Evolutionary conservation across 2,888 invertebrate species (phyloP).

Genomic region (Hololepta plana): DNA sequence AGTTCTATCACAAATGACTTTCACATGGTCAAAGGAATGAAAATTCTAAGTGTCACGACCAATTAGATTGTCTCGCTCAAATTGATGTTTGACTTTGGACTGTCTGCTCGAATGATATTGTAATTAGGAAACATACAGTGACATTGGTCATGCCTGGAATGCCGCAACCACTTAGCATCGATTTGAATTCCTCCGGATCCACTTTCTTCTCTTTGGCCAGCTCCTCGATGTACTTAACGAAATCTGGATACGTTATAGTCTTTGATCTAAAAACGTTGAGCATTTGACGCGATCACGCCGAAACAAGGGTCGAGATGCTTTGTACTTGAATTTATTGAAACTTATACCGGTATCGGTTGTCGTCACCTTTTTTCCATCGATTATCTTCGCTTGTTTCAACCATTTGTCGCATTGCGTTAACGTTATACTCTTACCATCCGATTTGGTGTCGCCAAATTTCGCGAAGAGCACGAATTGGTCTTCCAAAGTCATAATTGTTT

Average conservation of each 20-base stretch:
- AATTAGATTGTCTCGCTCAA: no score
- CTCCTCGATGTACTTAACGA: conserved; percentile 55
- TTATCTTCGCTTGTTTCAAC: conserved; percentile 78
- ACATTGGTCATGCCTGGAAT: conserved; percentile 38
- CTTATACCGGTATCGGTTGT: conserved; percentile 81
- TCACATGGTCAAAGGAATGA: no score
- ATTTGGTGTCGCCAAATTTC: conserved; percentile 73
- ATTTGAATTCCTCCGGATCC: conserved; percentile 53
- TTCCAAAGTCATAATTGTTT: conserved; percentile 32
- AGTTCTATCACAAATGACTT: no score
- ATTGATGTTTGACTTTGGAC: no score
- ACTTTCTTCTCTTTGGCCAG: conserved; percentile 62
- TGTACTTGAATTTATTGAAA: conserved; percentile 72
- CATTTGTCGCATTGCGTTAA: conserved; percentile 86
- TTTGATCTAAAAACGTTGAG: conserved; percentile 14
- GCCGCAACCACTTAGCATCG: conserved; percentile 60
- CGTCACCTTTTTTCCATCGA: conserved; percentile 56
- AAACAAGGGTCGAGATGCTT: not conserved
- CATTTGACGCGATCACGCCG: not conserved
- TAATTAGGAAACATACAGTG: no score
- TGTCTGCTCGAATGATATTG: no score
- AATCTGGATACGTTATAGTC: conserved; percentile 16
- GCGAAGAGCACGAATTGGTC: conserved; percentile 64
- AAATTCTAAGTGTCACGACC: no score
- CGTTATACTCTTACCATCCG: conserved; percentile 70